Percentiles rank a stretch among this genome's conserved stretches.
These are phyloP conservation scores for Caenorhabditis sp. DNA, from an alignment of 2,888 invertebrate genomes.

Conservation along the genomic window DNA sequence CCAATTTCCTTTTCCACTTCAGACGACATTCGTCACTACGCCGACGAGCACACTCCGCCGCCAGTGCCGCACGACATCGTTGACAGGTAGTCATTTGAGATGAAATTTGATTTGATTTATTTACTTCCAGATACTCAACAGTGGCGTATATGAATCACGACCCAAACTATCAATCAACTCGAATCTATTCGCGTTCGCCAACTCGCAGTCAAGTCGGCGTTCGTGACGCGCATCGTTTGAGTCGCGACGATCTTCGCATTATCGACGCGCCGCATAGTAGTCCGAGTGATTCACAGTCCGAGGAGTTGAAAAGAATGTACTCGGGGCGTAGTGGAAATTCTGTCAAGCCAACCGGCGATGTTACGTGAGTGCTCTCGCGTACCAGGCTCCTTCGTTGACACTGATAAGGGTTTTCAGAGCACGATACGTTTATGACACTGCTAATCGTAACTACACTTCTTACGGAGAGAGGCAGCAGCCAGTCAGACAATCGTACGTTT, in stretches of 20 bases:
- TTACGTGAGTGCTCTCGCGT: conserved; percentile 30
- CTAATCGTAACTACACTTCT: conserved; percentile 46
- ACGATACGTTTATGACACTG: conserved; percentile 54
- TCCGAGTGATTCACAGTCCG: conserved; percentile 49
- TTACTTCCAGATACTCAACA: conserved; percentile 46
- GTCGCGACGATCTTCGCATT: conserved; percentile 48
- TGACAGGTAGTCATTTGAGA: conserved; percentile 30
- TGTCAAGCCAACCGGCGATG: conserved; percentile 45
- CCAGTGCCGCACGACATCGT: conserved; percentile 49
- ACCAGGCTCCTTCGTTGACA: not conserved
- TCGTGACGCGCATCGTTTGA: conserved; percentile 55
- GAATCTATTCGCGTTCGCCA: conserved; percentile 31
- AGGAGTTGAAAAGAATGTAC: conserved; percentile 54
- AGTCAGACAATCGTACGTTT: conserved; percentile 27
- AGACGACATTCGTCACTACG: conserved; percentile 59
- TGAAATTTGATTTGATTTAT: not conserved
- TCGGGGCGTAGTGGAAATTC: conserved; percentile 51
- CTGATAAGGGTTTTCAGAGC: conserved; percentile 19
- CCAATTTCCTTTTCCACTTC: conserved; percentile 26
- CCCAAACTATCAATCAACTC: conserved; percentile 10
- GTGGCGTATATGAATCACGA: conserved; percentile 56
- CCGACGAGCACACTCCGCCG: conserved; percentile 60
- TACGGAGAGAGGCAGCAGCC: conserved; percentile 37
- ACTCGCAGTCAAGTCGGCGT: conserved; percentile 41
- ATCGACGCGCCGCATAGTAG: conserved; percentile 52